Evolutionary conservation across 2,888 invertebrate genomes (phyloP).

Genomic region (Cephus pygmeus): DNA sequence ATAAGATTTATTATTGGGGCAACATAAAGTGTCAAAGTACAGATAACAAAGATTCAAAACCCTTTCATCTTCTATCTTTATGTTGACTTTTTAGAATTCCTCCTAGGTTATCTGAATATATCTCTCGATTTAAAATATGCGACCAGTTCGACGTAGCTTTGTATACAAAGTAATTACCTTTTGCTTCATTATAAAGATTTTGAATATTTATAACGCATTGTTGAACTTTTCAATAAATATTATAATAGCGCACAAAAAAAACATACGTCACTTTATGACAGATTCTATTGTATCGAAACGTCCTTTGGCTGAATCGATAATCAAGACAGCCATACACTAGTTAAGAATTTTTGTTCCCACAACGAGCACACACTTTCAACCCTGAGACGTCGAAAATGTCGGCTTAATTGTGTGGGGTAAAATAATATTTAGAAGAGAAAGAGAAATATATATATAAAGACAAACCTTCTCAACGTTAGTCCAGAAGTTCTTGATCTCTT

Average conservation of each 20-base stretch:
- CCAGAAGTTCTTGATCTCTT: constrained; percentile 96
- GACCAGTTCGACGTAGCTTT: not conserved
- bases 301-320: constrained; percentile 28
- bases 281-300: constrained; percentile 34
- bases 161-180: not conserved
- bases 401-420: constrained; percentile 65
- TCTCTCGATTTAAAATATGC: not conserved
- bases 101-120: not conserved
- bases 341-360: constrained; percentile 61
- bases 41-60: not conserved
- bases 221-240: not conserved
- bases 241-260: not conserved
- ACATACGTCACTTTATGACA: constrained; percentile 8
- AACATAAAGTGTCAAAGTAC: not conserved
- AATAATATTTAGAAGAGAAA: not conserved
- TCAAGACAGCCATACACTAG: constrained; percentile 27
- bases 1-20: not conserved
- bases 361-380: constrained; percentile 63
- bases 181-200: constrained; percentile 20
- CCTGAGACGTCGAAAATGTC: constrained; percentile 54
- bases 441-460: constrained; percentile 15
- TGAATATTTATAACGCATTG: constrained; percentile 11
- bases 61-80: not conserved
- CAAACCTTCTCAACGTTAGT: constrained; percentile 90
- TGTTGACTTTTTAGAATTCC: not conserved